Conservation (phyloP, 1,140 invertebrate species). For the Brevipalpus yothersi region DNA sequence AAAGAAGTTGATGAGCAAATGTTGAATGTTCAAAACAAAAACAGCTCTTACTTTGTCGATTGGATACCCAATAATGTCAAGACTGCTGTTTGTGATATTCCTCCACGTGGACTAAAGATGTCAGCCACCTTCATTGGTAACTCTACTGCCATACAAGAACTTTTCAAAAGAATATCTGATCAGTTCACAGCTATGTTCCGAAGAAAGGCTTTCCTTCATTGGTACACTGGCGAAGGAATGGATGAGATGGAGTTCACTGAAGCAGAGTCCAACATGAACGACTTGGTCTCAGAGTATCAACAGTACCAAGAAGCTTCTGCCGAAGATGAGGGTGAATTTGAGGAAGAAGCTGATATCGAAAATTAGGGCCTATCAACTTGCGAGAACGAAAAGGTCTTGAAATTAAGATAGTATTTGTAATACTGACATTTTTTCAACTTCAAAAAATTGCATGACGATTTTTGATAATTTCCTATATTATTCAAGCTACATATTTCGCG, state of each 20-base stretch:
- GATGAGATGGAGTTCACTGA: constrained; percentile 53
- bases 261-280: constrained; percentile 32
- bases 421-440: no score
- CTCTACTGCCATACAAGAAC: constrained; percentile 55
- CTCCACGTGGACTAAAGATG: constrained; percentile 70
- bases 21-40: constrained; percentile 34
- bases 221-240: constrained; percentile 42
- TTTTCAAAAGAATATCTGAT: constrained; percentile 48
- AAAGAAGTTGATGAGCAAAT: constrained; percentile 34
- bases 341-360: constrained; percentile 16
- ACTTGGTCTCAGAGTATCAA: constrained; percentile 50
- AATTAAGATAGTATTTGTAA: no score
- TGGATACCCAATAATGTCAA: constrained; percentile 43
- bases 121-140: constrained; percentile 75
- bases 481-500: no score
- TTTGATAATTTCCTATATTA: no score
- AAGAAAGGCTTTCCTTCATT: constrained; percentile 17
- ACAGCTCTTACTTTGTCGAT: constrained; percentile 37
- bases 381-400: not conserved
- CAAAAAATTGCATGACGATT: no score
- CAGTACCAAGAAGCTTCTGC: constrained; percentile 49
- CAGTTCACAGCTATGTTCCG: constrained; percentile 30
- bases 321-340: constrained; percentile 25
- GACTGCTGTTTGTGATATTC: constrained; percentile 63
- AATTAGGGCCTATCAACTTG: not conserved